Evolutionary conservation across 2,888 invertebrate species (phyloP), one percentile per base, ranked within the genome.

Genomic region (Ornithoptera priamus): DNA sequence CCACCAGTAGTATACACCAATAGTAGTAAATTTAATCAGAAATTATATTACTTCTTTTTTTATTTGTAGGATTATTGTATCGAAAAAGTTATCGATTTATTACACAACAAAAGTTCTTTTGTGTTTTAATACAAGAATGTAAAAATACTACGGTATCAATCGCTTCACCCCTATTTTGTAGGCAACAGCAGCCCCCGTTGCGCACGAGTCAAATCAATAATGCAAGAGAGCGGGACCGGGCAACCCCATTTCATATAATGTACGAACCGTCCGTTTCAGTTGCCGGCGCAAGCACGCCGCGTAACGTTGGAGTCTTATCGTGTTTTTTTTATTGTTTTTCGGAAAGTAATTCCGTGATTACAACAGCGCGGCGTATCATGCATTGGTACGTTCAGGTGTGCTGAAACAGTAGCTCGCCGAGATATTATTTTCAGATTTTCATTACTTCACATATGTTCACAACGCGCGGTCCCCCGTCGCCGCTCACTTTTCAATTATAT

Each of bases 191-290:
- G 75, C 85, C 82, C 81, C 75, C 78, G 79, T 73, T 90, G 90
- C 90, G 90, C 90, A 83, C 76, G 90, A 88, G 90, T 90, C 76
- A 77, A 82, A 89, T 90, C 90, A 81, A 91, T 91, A 88, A 81
- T 77, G 76, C 82, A 83, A 67, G 80, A 72, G 78, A 77, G 80
- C 82, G 80, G 72, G 77, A 77, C 77, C 67, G 66, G 73, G 68
- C 73, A 77, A 78, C 85, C 83, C 85, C 75, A 69, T 66, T 74
- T 68, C 72, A 72, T 77, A 74, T 74, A 75, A 74, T 75, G 79
- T 77, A 71, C 74, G 74, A 70, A 62, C 53, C 61, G 62, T 64
- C 56, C 50, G 42, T 65, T 72, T 82, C 84, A 81, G 82, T 82
- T 73, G 71, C 75, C 78, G 46, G 46, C 46, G 73, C 72, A 75